Conservation (phyloP, 2,113 vertebrate genomes). For the Calyptommatus sinebrachiatus region DNA sequence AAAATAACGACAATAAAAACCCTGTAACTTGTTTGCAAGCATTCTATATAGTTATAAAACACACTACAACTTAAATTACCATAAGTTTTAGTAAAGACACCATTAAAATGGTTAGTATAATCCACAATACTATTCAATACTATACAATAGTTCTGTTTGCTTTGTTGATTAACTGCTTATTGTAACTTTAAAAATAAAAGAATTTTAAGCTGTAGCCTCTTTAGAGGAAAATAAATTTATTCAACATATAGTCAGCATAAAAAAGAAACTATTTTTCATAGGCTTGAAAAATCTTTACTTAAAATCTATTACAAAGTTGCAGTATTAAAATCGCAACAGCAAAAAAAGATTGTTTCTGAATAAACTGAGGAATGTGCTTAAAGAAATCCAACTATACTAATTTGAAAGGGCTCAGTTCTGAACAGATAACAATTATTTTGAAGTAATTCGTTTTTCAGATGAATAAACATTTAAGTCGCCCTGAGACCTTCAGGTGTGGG, state of each 20-base stretch:
- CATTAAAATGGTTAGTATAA: conserved; percentile 51
- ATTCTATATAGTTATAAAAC: conserved; percentile 62
- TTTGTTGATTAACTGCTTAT: conserved; percentile 28
- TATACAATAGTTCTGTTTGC: conserved; percentile 44
- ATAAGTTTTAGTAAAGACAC: conserved; percentile 47
- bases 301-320: neutral
- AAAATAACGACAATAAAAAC: conserved; percentile 43
- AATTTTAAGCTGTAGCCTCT: neutral
- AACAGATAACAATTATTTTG: neutral
- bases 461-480: neutral
- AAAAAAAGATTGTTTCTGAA: conserved; percentile 32
- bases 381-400: neutral
- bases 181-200: neutral
- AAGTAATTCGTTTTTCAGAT: neutral
- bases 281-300: neutral
- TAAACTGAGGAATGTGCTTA: neutral
- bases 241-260: neutral
- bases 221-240: neutral
- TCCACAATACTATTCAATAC: neutral
- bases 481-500: no score
- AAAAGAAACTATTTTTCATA: neutral
- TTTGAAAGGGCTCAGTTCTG: neutral
- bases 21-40: conserved; percentile 44
- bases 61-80: conserved; percentile 55
- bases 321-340: conserved; percentile 12